Conservation (phyloP, 2,797 vertebrate species). For the Pelodytes ibericus region DNA sequence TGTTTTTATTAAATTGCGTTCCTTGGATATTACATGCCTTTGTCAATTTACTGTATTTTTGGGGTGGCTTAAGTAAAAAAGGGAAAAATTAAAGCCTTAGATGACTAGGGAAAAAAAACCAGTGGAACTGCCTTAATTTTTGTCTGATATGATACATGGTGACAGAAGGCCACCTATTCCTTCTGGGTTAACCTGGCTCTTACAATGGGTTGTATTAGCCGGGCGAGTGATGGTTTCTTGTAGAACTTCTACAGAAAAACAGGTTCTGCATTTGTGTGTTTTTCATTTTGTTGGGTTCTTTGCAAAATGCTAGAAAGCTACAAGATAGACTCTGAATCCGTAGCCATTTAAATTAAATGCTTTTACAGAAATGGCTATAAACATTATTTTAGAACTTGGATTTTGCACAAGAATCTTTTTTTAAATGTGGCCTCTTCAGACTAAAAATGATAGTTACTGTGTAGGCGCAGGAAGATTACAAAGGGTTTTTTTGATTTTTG, state of each 20-base stretch:
- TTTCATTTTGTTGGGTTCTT: conserved; percentile 61
- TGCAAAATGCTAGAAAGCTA: conserved; percentile 64
- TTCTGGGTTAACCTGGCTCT: conserved; percentile 85
- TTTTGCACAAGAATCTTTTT: conserved; percentile 69
- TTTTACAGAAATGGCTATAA: conserved; percentile 71
- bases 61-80: conserved; percentile 48
- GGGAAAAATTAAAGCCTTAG: conserved; percentile 60
- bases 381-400: conserved; percentile 68
- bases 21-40: conserved; percentile 63
- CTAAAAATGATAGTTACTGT: conserved; percentile 59
- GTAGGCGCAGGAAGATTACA: conserved; percentile 59
- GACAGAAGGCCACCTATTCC: conserved; percentile 73
- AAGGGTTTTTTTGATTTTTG: conserved; percentile 59
- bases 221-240: conserved; percentile 66
- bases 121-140: conserved; percentile 67
- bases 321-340: conserved; percentile 66
- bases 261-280: conserved; percentile 72
- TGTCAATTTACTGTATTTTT: conserved; percentile 18
- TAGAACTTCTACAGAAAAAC: conserved; percentile 65
- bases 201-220: conserved; percentile 99
- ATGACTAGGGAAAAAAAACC: conserved; percentile 54
- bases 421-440: conserved; percentile 67
- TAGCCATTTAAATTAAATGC: conserved; percentile 70
- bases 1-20: conserved; percentile 69
- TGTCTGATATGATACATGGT: conserved; percentile 62